Conservation (phyloP, 1,140 invertebrate genomes). For the Lasaia peninsularis region DNA sequence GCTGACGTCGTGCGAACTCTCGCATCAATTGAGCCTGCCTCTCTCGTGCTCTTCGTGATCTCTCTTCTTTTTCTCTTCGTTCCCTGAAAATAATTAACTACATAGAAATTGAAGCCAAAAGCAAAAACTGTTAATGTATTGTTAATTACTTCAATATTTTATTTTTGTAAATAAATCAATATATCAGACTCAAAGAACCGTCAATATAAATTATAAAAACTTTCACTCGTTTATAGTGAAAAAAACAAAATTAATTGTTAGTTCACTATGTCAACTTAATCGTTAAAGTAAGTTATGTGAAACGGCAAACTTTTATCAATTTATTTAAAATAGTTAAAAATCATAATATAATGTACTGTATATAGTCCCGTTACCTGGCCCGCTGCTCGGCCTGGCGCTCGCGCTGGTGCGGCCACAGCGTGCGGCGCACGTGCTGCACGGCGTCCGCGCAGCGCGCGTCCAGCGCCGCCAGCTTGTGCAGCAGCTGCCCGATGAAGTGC, state of each 20-base stretch:
- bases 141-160: too few relatives aligned
- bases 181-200: too few relatives aligned
- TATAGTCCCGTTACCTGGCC: conserved; percentile 65
- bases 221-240: too few relatives aligned
- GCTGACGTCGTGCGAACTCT: conserved; percentile 94
- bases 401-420: conserved; percentile 87
- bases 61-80: conserved; percentile 87
- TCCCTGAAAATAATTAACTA: conserved; percentile 78
- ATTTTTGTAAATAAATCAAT: too few relatives aligned
- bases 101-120: too few relatives aligned
- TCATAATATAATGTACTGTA: too few relatives aligned
- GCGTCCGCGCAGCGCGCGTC: conserved; percentile 83
- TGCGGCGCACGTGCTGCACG: conserved; percentile 82
- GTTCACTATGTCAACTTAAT: too few relatives aligned
- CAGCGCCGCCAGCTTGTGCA: conserved; percentile 84
- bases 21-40: conserved; percentile 94
- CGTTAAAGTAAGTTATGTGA: neutral
- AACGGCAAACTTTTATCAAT: neutral
- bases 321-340: too few relatives aligned
- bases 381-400: conserved; percentile 86
- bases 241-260: too few relatives aligned
- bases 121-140: too few relatives aligned
- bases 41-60: conserved; percentile 89
- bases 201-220: neutral
- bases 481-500: conserved; percentile 88